These are phyloP conservation scores for Entomobrya multifasciata DNA, from an alignment of 2,888 invertebrate genomes.

Conservation along the genomic window DNA sequence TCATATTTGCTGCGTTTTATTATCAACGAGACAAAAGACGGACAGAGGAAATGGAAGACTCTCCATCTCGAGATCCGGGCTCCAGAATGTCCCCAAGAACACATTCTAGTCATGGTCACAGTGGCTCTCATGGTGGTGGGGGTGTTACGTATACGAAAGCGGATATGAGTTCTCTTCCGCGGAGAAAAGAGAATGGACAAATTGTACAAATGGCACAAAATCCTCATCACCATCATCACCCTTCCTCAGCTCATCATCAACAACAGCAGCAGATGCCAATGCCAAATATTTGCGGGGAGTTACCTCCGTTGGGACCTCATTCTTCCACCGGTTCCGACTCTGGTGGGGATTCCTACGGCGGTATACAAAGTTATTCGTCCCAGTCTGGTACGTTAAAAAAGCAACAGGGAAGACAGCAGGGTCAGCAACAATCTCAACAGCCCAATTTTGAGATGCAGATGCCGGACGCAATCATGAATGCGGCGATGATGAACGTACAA, in stretches of 20 bases:
- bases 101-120: conserved; percentile 59
- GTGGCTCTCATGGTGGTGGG: conserved; percentile 52
- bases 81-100: conserved; percentile 67
- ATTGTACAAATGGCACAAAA: conserved; percentile 75
- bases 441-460: conserved; percentile 77
- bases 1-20: conserved; percentile 93
- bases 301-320: conserved; percentile 75
- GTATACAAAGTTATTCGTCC: conserved; percentile 31
- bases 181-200: conserved; percentile 78
- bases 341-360: conserved; percentile 71
- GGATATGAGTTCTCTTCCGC: conserved; percentile 64
- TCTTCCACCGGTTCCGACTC: conserved; percentile 74
- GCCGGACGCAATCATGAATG: conserved; percentile 78
- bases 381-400: conserved; percentile 64
- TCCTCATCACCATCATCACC: conserved; percentile 73
- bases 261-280: conserved; percentile 75
- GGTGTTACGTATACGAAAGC: conserved; percentile 66
- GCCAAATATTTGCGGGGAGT: conserved; percentile 79
- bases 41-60: conserved; percentile 83
- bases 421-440: conserved; percentile 57
- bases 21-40: conserved; percentile 94
- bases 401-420: conserved; percentile 56
- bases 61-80: conserved; percentile 58
- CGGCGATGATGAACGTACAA: conserved; percentile 79
- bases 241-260: conserved; percentile 54